phyloP scores from a whole-genome alignment of 2,797 vertebrate genomes.

The Pelochelys cantorii region DNA sequence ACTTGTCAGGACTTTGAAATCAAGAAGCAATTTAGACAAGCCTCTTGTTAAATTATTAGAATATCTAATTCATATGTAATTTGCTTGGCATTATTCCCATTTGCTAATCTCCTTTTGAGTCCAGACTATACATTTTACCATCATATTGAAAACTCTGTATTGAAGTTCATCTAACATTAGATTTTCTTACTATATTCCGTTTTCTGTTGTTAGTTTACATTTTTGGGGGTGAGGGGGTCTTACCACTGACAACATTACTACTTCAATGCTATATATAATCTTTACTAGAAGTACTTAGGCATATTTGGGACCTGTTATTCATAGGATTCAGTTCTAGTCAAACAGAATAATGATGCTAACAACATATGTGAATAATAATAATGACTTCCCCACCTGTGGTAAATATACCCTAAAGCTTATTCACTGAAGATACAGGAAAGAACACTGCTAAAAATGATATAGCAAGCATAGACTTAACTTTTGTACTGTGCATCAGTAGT shows the following conservation, averaged over 20 bases:
- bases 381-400: neutral
- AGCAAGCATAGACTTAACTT: neutral
- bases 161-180: neutral
- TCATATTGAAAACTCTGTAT: neutral
- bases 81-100: neutral
- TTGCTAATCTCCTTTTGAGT: neutral
- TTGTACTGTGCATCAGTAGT: neutral
- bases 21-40: neutral
- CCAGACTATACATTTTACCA: neutral
- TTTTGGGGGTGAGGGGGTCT: neutral
- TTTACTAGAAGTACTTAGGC: neutral
- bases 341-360: neutral
- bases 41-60: neutral
- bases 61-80: neutral
- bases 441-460: neutral
- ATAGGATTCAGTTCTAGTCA: conserved; percentile 27
- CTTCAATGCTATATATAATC: neutral
- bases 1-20: neutral
- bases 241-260: neutral
- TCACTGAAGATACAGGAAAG: neutral
- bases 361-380: conserved; percentile 28
- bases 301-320: neutral
- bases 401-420: neutral
- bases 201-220: neutral
- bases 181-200: neutral